Evolutionary conservation across 2,888 invertebrate species (phyloP), one percentile per base, ranked within the genome.

Genomic region (Rhaphigaster nebulosa): DNA sequence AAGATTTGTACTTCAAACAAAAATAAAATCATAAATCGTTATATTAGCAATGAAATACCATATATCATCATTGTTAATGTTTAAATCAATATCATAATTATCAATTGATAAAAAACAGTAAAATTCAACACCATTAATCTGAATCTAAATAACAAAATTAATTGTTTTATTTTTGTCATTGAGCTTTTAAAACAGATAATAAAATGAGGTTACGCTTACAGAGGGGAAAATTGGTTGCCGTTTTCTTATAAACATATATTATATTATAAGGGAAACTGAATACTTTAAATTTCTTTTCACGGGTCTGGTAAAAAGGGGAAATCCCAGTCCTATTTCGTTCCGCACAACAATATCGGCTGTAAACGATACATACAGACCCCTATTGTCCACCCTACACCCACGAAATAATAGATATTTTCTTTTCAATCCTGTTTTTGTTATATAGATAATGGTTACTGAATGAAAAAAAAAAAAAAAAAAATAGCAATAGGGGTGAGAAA

Each of bases 401-500:
- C 70, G 38, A 70, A 70, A 70, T 34, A 70, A 70, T 70, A 70
- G 70, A 70, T 70, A 70, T 70, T 70, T 70, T 70, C 70, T 70
- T 70, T 70, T 70, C 34, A 34, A 70, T 34, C 34, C 34, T 70
- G 18, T 70, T 70, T 70, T 70, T 34, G 70, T 70, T 70, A 70
- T 70, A 70, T 70, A 34, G 70, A 70, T 70, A 70, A 70, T 70
- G 70, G 70, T 70, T 70, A 8, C 70, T 20, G 15, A 20, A 70
- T 3, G 20, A 70, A 34, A 34, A 70, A 70, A 34, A 70, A 70
- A 34, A 70, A 8, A 34, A 20, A 34, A 15, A n/a, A n/a, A n/a
- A n/a, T n/a, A n/a, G n/a, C n/a, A 29, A 1, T 0, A 5, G 4
- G 18, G 38, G 6, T 1, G 15, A 34, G 20, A 34, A 70, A 34